These are phyloP conservation scores for Temnothorax ravouxi DNA, from an alignment of 2,888 invertebrate species.

Conservation along the genomic window DNA sequence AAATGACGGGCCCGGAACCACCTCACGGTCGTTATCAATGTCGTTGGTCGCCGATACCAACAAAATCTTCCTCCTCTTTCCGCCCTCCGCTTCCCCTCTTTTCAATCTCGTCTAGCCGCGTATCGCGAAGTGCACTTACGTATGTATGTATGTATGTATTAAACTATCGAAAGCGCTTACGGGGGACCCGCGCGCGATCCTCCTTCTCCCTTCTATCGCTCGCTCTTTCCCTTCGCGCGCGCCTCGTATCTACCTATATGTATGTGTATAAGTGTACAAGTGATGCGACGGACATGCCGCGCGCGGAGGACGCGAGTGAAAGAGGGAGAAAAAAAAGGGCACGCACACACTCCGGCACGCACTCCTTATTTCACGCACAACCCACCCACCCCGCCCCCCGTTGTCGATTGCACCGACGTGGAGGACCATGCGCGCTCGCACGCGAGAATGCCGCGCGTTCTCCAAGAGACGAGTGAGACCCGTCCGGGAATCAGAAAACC, in stretches of 20 bases:
- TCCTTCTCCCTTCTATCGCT: neutral
- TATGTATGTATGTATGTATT: too few relatives aligned
- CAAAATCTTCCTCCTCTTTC: neutral
- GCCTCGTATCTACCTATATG: constrained; percentile 1
- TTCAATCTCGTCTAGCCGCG: neutral
- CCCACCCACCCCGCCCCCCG: neutral
- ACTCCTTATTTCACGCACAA: constrained; percentile 20
- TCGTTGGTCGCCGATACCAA: neutral
- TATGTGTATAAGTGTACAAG: neutral
- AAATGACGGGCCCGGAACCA: neutral
- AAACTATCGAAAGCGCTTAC: neutral
- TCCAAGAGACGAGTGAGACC: neutral
- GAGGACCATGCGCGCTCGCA: neutral
- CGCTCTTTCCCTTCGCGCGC: neutral
- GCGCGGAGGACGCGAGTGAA: neutral
- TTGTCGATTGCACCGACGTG: neutral
- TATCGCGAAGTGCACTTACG: neutral
- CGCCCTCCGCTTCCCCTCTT: neutral
- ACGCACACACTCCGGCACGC: neutral
- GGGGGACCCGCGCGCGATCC: neutral
- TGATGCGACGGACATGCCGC: neutral
- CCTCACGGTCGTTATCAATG: neutral
- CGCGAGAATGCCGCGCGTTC: constrained; percentile 53
- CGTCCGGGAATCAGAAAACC: constrained; percentile 62
- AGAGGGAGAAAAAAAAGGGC: neutral